A percentile compares a stretch with the other conserved stretches of the same genome.
Conservation (phyloP, 2,797 vertebrate genomes). For the Leucoraja ocellata region DNA sequence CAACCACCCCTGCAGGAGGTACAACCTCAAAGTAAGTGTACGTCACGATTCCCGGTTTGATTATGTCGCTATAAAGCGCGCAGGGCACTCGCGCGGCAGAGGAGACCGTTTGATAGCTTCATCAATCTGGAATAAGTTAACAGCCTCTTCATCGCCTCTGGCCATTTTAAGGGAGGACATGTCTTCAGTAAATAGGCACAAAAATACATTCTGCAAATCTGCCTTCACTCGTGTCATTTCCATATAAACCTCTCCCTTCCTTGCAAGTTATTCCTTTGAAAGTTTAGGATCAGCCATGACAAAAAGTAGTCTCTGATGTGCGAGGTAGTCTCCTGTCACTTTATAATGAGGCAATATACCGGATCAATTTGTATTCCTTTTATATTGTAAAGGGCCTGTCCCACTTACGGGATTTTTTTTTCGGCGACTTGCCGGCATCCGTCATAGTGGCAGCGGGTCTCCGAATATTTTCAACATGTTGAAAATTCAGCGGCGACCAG, state of each 20-base stretch:
- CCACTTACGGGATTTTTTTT: too few species aligned
- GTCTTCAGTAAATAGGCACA: background rate
- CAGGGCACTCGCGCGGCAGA: background rate
- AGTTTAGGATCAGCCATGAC: background rate
- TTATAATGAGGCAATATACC: background rate
- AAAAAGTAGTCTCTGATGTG: background rate
- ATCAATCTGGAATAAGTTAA: background rate
- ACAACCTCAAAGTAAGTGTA: slow-evolving; percentile 89
- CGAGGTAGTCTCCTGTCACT: background rate
- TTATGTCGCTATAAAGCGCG: background rate
- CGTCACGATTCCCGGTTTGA: background rate
- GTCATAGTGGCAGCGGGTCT: too few species aligned
- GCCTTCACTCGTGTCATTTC: background rate
- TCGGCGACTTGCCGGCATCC: too few species aligned
- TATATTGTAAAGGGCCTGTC: background rate
- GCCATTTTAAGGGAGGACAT: background rate
- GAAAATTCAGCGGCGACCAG: too few species aligned
- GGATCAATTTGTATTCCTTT: background rate
- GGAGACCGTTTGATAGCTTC: background rate
- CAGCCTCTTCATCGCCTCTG: background rate
- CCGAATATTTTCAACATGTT: too few species aligned
- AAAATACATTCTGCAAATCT: background rate
- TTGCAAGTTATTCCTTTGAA: background rate
- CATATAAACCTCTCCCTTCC: background rate
- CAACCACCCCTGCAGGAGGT: slow-evolving; percentile 94